Base-by-base conservation (phyloP, 2,888 invertebrate species). In the Eulithis prunata region DNA sequence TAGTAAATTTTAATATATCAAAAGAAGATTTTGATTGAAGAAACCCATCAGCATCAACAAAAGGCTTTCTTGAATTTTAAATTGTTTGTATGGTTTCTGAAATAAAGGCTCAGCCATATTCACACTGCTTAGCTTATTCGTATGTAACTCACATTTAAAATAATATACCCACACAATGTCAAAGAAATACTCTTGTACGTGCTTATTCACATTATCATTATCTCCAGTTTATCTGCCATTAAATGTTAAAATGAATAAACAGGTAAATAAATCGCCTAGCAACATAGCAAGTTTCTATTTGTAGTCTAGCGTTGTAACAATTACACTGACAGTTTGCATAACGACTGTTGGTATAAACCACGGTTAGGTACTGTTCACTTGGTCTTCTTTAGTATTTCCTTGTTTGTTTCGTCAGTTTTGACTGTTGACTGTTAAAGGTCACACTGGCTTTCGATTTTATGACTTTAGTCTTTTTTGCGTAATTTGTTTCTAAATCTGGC, bases 291-390 rank as follows among this genome's bases (percentile, higher is more conserved):
- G 43, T 59, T 11, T 54, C n/a, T 59, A 55, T 69, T 62, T 57
- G 60, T 66, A 64, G 57, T 64, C 61, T 49, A 12, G 51, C 56
- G 21, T 49, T 59, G 64, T 68, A 57, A 68, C 43, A 61, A 68
- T 66, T 58, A 55, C 64, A 53, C 62, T 54, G 60, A 62, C 59
- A 60, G 67, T 70, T 60, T 69, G 67, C 73, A 64, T 68, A 71
- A 70, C 53, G 32, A 36, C 47, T 41, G 51, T 51, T 10, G 36
- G 46, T 60, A 51, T 64, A 51, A 51, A 59, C 64, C 32, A 56
- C 58, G 32, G 36, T 59, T 47, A 66, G 56, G 54, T 14, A n/a
- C 38, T 60, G 11, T 41, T 43, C 51, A 70, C 64, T 66, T 32
- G 60, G 51, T 43, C 2, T 62, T 43, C 49, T 54, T 52, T 59